Evolutionary conservation across 2,113 vertebrate species (phyloP).

Genomic region (Catagonus wagneri): DNA sequence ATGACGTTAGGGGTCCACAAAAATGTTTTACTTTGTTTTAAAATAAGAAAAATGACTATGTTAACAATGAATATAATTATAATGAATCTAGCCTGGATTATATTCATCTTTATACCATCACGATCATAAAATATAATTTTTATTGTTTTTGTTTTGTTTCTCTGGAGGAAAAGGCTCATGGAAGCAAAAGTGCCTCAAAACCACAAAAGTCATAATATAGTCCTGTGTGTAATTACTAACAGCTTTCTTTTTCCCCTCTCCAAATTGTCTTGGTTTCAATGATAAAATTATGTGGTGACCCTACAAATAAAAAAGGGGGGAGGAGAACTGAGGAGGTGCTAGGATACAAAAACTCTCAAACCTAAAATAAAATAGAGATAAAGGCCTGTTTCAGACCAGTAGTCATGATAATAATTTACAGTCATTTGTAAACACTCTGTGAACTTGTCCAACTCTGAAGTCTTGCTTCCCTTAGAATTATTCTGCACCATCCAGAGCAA

Average conservation of each 20-base stretch:
- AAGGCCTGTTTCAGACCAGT: neutral
- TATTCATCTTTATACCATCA: neutral
- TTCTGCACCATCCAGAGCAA: neutral
- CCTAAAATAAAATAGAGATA: neutral
- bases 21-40: conserved; percentile 16
- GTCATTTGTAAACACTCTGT: neutral
- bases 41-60: neutral
- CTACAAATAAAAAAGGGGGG: neutral
- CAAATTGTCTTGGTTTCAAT: neutral
- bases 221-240: neutral
- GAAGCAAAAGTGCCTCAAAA: neutral
- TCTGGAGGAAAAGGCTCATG: neutral
- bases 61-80: neutral
- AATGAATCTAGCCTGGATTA: neutral
- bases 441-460: neutral
- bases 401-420: neutral
- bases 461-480: neutral
- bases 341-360: neutral
- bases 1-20: neutral
- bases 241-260: neutral
- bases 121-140: neutral
- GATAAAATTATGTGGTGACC: neutral
- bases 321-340: neutral
- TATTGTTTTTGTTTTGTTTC: neutral
- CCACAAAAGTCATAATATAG: neutral